Percentiles rank a stretch among this genome's conserved stretches.
These are phyloP conservation scores for Drosophila pallidifrons DNA, from an alignment of 1,140 invertebrate genomes.

Conservation along the genomic window DNA sequence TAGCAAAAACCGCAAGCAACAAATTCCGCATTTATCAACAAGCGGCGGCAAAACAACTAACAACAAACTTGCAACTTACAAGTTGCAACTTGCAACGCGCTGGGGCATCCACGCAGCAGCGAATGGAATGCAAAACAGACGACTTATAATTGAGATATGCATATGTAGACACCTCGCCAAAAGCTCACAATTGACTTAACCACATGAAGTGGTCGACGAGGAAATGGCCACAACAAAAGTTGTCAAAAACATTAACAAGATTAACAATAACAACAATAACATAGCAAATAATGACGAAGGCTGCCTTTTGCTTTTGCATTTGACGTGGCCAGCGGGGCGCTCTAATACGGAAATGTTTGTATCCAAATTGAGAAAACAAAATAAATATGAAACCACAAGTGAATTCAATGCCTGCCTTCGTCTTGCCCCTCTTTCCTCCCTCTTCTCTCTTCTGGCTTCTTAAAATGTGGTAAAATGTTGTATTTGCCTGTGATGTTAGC, in stretches of 20 bases:
- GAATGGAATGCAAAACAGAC: conserved; percentile 15
- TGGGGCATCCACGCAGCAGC: conserved; percentile 8
- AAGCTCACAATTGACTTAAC: conserved; percentile 20
- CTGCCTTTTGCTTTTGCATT: conserved; percentile 1
- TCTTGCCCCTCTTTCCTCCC: neutral
- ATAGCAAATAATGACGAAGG: conserved; percentile 3
- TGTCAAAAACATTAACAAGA: conserved; percentile 41
- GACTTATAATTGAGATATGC: conserved; percentile 51
- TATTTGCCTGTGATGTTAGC: conserved; percentile 17
- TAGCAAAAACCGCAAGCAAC: conserved; percentile 41
- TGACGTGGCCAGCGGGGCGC: conserved; percentile 16
- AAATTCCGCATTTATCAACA: conserved; percentile 62
- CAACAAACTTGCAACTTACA: conserved; percentile 17
- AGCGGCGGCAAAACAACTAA: conserved; percentile 23
- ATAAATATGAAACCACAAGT: conserved; percentile 10
- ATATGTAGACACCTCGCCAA: conserved; percentile 27
- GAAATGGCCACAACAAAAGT: conserved; percentile 31
- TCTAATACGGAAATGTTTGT: conserved; percentile 26
- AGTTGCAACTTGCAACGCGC: conserved; percentile 19
- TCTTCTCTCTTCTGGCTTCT: neutral
- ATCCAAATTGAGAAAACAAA: conserved; percentile 18
- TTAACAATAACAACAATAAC: conserved; percentile 25
- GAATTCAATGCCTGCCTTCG: neutral
- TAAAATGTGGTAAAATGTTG: conserved; percentile 25
- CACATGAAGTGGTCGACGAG: conserved; percentile 5